Conservation (phyloP, 2,113 vertebrate genomes). For the Anser cygnoides region DNA sequence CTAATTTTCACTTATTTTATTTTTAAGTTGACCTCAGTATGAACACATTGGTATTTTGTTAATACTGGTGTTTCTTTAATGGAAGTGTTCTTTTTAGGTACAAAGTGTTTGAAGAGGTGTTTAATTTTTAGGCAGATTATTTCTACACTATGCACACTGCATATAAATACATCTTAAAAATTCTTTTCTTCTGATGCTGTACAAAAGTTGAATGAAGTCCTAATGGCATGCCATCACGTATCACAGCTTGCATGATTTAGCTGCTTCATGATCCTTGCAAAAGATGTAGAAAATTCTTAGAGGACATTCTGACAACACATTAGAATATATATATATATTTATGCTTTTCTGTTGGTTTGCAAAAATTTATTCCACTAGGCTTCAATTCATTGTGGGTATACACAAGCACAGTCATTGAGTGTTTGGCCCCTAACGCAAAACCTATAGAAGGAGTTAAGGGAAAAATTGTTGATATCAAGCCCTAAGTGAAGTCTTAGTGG, state of each 20-base stretch:
- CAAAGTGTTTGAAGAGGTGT: background rate
- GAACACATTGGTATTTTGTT: background rate
- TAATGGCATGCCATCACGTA: background rate
- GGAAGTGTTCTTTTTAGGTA: background rate
- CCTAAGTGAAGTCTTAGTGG: background rate
- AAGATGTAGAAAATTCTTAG: background rate
- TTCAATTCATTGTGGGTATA: background rate
- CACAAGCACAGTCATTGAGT: background rate
- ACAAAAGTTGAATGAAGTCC: background rate
- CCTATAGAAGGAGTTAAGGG: background rate
- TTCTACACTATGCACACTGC: background rate
- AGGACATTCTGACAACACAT: background rate
- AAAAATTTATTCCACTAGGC: background rate
- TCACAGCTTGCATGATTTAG: background rate
- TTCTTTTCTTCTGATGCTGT: background rate
- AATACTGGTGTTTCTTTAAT: background rate
- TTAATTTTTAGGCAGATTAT: background rate
- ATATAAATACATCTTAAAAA: background rate
- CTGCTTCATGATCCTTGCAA: background rate
- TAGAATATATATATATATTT: background rate
- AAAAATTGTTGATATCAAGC: background rate
- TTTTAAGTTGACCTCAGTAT: background rate
- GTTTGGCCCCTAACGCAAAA: background rate
- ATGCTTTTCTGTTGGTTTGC: background rate
- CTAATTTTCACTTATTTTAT: background rate